Conservation (phyloP, 2,888 invertebrate genomes). For the Gerris lacustris region DNA sequence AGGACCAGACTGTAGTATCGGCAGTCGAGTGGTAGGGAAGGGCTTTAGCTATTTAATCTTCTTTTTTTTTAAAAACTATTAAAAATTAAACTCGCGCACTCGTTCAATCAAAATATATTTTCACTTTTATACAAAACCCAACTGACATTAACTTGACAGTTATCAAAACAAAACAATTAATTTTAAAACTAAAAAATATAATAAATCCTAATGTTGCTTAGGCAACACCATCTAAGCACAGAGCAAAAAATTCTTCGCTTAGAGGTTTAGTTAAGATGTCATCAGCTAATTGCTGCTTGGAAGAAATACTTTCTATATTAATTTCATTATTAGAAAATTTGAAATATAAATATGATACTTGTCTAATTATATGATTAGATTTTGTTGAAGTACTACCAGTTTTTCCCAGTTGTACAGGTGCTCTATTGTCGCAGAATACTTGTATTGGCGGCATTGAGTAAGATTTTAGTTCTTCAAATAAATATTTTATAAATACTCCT, state of each 20-base stretch:
- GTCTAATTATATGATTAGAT: not conserved
- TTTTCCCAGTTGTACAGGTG: not conserved
- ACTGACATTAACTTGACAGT: too few species aligned
- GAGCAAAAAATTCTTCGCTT: not conserved
- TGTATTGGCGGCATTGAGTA: not conserved
- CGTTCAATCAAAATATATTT: too few species aligned
- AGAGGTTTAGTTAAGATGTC: not conserved
- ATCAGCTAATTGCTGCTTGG: not conserved
- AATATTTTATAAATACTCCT: not conserved
- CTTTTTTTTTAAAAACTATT: too few species aligned
- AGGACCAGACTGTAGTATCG: too few species aligned
- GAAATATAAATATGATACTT: not conserved
- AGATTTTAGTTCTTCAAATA: not conserved
- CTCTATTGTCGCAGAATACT: not conserved
- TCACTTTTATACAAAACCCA: too few species aligned
- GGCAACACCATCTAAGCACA: not conserved
- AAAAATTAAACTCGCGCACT: too few species aligned
- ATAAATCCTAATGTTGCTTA: too few species aligned
- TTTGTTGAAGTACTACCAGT: not conserved
- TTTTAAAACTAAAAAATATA: too few species aligned
- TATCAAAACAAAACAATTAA: too few species aligned
- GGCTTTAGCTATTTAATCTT: too few species aligned
- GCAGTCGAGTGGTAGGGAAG: too few species aligned
- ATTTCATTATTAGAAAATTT: not conserved
- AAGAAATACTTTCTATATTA: not conserved